Evolutionary conservation across 2,888 invertebrate genomes (phyloP), one percentile per base, ranked within the genome.

Genomic region (Mylabris sibirica): DNA sequence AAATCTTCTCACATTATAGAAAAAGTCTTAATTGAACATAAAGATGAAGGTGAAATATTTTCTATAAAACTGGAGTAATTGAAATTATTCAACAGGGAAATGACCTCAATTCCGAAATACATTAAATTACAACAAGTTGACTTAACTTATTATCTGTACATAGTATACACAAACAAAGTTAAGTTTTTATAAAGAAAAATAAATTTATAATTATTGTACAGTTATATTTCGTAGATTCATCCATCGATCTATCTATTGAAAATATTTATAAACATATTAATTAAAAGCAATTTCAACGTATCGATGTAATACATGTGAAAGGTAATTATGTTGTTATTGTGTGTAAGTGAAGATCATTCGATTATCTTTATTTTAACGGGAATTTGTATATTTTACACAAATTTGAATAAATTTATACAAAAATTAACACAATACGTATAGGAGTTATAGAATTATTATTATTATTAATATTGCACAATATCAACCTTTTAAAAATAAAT

Each of bases 381-480:
- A 41, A 41, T 41, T 14, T 14, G 3, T 11, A 35, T 11, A 14
- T 38, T 44, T 17, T 6, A 30, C 44, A 17, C n/a, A 4, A 44
- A n/a, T 17, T 38, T 38, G 12, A 38, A 12, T 12, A 38, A 0
- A 38, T 38, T 38, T 17, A 1, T 2, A 44, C n/a, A 49, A 20
- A 49, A 11, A 49, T 20, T 0, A 20, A 0, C n/a, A 49, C 49
- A 49, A 49, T 49, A 49, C 9, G 17, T 4, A n/a, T 3, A 22
- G 6, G 49, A 49, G n/a, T 49, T 17, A 9, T 17, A 44, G 3
- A 38, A 12, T 17, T 41, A 49, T 49, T 49, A 20, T 6, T 6
- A n/a, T 64, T 68, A 49, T 49, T 49, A 20, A 20, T 6, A n/a
- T 64, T 68, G 26, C 61, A 38, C 57, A 65, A 65, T 59, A 22